Percentiles rank a stretch among this genome's conserved stretches.
Conservation (phyloP, 2,888 invertebrate genomes). For the Diachrysia chrysitis region DNA sequence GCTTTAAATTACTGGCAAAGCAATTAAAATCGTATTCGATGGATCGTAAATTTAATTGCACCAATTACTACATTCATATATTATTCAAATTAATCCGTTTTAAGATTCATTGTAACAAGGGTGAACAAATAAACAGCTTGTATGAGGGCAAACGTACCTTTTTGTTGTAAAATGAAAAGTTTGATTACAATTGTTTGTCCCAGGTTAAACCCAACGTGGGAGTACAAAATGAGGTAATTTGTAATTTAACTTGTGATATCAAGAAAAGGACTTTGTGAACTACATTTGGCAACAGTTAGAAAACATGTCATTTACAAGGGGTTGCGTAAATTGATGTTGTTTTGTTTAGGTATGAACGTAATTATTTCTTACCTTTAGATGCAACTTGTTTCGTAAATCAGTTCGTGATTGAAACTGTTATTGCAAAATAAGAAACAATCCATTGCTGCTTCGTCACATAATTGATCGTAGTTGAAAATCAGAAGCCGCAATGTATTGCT, state of each 20-base stretch:
- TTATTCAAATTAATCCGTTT: conserved; percentile 7
- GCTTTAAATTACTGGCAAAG: background rate
- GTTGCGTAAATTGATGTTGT: conserved; percentile 15
- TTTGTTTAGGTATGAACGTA: background rate
- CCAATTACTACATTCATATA: conserved; percentile 6
- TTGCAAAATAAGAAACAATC: background rate
- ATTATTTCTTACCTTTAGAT: background rate
- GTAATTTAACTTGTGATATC: conserved; percentile 47
- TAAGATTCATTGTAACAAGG: conserved; percentile 14
- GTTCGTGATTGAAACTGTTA: background rate
- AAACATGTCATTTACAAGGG: conserved; percentile 1
- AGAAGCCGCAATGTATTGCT: conserved; percentile 18
- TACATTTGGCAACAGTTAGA: conserved; percentile 19
- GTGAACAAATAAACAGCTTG: conserved; percentile 25
- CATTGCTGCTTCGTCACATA: conserved; percentile 12
- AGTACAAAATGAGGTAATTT: conserved; percentile 41
- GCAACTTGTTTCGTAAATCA: background rate
- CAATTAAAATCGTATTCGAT: background rate
- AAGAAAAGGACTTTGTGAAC: conserved; percentile 37
- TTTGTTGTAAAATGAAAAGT: conserved; percentile 40
- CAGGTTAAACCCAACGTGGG: conserved; percentile 21
- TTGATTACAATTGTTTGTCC: conserved; percentile 52
- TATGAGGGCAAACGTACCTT: conserved; percentile 10
- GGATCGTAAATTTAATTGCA: conserved; percentile 7
- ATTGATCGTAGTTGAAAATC: conserved; percentile 12